phyloP scores from a whole-genome alignment of 2,797 vertebrate genomes.

The Molossus alvarezi region DNA sequence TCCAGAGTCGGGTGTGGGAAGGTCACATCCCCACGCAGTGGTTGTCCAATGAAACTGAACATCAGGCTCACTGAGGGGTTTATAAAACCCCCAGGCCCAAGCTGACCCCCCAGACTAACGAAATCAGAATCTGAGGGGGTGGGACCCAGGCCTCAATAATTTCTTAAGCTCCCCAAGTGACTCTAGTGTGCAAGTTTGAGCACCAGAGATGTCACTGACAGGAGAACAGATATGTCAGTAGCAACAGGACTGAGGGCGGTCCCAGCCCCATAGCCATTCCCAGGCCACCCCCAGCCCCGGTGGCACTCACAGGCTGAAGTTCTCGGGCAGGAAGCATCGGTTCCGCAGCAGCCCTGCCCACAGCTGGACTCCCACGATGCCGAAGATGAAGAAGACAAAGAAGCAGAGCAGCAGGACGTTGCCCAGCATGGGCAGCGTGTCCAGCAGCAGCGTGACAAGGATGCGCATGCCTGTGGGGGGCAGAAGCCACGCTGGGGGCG shows the following conservation, averaged over 20 bases:
- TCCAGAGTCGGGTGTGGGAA: background rate
- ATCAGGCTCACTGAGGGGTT: background rate
- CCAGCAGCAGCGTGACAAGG: slow-evolving; percentile 94
- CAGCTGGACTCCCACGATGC: slow-evolving; percentile 95
- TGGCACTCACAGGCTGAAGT: slow-evolving; percentile 97
- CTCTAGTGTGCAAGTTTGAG: background rate
- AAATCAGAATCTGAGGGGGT: background rate
- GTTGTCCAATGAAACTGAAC: background rate
- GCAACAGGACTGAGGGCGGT: background rate
- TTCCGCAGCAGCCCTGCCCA: slow-evolving; percentile 96
- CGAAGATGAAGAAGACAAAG: slow-evolving; percentile 97
- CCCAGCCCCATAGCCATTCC: background rate
- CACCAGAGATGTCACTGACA: background rate
- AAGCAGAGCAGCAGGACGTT: slow-evolving; percentile 96
- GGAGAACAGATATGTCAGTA: background rate
- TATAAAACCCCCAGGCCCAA: background rate
- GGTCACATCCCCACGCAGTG: background rate
- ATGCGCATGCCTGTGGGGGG: slow-evolving; percentile 96
- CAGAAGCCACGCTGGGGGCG: slow-evolving; percentile 74
- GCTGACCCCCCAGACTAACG: background rate
- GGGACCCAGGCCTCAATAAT: background rate
- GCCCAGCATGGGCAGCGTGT: slow-evolving; percentile 95
- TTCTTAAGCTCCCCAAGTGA: background rate
- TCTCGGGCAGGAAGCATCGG: slow-evolving; percentile 96
- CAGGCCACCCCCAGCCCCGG: background rate